Evolutionary conservation across 2,888 invertebrate species (phyloP).

Genomic region (Sinopyrophorus schimmeli): DNA sequence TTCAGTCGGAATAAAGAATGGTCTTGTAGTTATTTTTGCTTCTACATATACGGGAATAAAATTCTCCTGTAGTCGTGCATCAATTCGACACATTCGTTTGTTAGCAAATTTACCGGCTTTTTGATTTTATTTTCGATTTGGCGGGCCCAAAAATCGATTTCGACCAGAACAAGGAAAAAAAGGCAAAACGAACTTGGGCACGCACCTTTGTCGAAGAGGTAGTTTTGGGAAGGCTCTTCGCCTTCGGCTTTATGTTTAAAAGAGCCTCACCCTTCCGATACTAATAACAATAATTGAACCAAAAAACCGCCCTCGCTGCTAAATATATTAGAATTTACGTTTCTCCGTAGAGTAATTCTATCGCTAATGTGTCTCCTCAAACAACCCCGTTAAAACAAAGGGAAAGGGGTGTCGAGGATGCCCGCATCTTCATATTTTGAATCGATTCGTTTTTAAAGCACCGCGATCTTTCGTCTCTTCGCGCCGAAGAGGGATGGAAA

Average conservation of each 20-base stretch:
- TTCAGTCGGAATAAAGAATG: conserved; percentile 34
- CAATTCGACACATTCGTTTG: conserved; percentile 32
- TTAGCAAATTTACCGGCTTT: too few species aligned
- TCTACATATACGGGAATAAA: conserved; percentile 34
- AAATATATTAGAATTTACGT: conserved; percentile 53
- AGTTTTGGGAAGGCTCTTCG: too few species aligned
- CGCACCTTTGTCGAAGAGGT: too few species aligned
- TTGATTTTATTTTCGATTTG: too few species aligned
- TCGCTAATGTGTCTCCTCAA: conserved; percentile 51
- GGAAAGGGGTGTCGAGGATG: conserved; percentile 45
- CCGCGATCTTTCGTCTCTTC: conserved; percentile 1
- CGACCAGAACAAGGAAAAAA: too few species aligned
- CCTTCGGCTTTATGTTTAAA: conserved; percentile 4
- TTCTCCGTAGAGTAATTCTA: conserved; percentile 51
- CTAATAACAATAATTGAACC: conserved; percentile 44
- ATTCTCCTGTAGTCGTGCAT: conserved; percentile 33
- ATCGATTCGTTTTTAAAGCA: conserved; percentile 30
- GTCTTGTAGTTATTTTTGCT: conserved; percentile 34
- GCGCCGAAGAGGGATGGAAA: conserved; percentile 15
- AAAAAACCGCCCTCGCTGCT: conserved; percentile 46
- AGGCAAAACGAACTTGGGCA: too few species aligned
- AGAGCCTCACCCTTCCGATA: conserved; percentile 28
- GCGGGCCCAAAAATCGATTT: too few species aligned
- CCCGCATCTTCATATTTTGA: conserved; percentile 44
- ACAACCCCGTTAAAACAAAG: conserved; percentile 48